Evolutionary conservation across 2,888 invertebrate genomes (phyloP).

Genomic region (Phytoseiulus persimilis): DNA sequence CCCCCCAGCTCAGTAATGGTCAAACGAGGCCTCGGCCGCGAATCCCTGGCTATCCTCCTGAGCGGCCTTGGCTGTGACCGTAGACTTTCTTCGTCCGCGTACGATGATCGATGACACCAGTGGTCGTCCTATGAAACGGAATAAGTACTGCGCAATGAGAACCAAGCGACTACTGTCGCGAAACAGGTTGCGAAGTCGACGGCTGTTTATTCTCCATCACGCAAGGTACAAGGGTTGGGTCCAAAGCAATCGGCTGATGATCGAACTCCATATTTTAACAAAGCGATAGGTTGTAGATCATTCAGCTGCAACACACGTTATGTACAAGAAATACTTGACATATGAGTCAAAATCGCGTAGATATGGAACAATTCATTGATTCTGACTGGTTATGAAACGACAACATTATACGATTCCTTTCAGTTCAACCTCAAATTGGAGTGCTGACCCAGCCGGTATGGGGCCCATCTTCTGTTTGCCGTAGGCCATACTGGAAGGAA

Average conservation of each 20-base stretch:
- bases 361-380: neutral
- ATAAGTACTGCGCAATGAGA: no score
- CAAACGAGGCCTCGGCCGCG: no score
- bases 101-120: no score
- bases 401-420: conserved; percentile 62
- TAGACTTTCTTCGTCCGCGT: no score
- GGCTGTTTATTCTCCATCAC: neutral
- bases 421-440: conserved; percentile 82
- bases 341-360: neutral
- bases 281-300: neutral
- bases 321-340: neutral
- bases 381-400: neutral
- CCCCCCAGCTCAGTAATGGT: no score
- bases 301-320: neutral
- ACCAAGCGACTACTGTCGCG: no score
- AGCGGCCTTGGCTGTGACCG: no score
- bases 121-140: no score
- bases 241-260: neutral
- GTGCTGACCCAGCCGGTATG: conserved; percentile 76
- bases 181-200: neutral
- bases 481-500: conserved; percentile 72
- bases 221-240: neutral
- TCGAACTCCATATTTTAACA: neutral
- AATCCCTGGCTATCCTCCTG: no score
- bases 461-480: conserved; percentile 51